Percentiles rank a stretch among this genome's conserved stretches.
These are phyloP conservation scores for Girardia tigrina DNA, from an alignment of 2,888 invertebrate species.

Conservation along the genomic window DNA sequence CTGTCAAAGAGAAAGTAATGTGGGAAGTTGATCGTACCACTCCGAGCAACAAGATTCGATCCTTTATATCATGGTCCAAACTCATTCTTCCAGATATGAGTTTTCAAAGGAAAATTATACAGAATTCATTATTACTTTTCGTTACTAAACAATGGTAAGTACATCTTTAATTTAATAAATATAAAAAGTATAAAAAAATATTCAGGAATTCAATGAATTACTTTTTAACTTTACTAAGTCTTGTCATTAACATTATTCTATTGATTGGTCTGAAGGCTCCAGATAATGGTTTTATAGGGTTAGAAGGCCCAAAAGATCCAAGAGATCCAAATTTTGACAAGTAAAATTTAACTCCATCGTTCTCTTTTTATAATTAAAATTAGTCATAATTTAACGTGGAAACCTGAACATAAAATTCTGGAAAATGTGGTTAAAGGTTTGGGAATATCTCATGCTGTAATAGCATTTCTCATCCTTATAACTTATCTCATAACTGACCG, in stretches of 20 bases:
- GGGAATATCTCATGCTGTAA: neutral
- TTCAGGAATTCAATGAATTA: conserved; percentile 8
- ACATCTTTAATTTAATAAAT: too few species aligned
- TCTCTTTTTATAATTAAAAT: neutral
- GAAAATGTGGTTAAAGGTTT: neutral
- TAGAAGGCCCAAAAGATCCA: neutral
- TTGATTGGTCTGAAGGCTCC: conserved; percentile 5
- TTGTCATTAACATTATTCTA: neutral
- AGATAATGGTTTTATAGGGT: neutral
- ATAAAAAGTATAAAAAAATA: neutral
- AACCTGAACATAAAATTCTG: neutral
- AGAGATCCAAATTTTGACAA: neutral
- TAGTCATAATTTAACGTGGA: neutral
- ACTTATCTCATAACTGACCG: neutral
- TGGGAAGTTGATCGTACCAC: conserved; percentile 48
- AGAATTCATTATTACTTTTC: conserved; percentile 38
- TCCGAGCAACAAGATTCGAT: conserved; percentile 49
- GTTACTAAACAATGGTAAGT: conserved; percentile 1
- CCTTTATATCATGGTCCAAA: conserved; percentile 48
- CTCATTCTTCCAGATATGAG: conserved; percentile 49
- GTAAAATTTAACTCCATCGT: neutral
- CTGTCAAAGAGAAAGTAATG: conserved; percentile 49
- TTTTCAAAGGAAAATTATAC: conserved; percentile 43
- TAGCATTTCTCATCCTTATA: neutral
- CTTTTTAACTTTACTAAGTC: conserved; percentile 18